Evolutionary conservation across 2,888 invertebrate genomes (phyloP).

Genomic region (Apantesis nais): DNA sequence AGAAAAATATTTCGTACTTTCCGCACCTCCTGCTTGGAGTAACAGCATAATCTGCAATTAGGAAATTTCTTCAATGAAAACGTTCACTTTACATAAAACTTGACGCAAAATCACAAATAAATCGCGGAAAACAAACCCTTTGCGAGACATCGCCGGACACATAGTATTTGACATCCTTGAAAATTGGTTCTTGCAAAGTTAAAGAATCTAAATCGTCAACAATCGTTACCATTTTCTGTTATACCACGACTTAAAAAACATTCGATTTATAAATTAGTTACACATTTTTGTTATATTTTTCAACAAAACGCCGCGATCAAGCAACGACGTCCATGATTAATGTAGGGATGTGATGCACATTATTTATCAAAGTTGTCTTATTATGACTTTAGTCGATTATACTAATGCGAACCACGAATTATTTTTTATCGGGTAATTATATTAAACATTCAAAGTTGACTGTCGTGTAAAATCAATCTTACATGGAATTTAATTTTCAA

Average conservation of each 20-base stretch:
- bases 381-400: too few species aligned
- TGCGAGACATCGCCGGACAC: slow-evolving; percentile 92
- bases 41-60: slow-evolving; percentile 89
- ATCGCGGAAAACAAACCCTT: slow-evolving; percentile 85
- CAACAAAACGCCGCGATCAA: slow-evolving; percentile 69
- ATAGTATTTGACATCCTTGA: slow-evolving; percentile 94
- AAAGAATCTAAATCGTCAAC: slow-evolving; percentile 83
- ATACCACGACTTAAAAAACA: slow-evolving; percentile 50
- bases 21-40: slow-evolving; percentile 94
- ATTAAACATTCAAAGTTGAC: too few species aligned
- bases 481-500: too few species aligned
- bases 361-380: background rate
- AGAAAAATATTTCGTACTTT: slow-evolving; percentile 94
- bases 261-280: slow-evolving; percentile 60
- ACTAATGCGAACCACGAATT: too few species aligned
- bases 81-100: slow-evolving; percentile 50
- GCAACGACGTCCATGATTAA: slow-evolving; percentile 74
- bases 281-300: slow-evolving; percentile 67
- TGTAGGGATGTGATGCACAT: slow-evolving; percentile 35
- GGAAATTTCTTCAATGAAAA: slow-evolving; percentile 42
- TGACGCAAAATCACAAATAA: slow-evolving; percentile 61
- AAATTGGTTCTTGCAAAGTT: slow-evolving; percentile 87
- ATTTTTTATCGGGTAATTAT: too few species aligned
- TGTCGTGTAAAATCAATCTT: too few species aligned
- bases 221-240: slow-evolving; percentile 84